phyloP scores from a whole-genome alignment of 2,113 vertebrate genomes.

The Zosterops pallidus region DNA sequence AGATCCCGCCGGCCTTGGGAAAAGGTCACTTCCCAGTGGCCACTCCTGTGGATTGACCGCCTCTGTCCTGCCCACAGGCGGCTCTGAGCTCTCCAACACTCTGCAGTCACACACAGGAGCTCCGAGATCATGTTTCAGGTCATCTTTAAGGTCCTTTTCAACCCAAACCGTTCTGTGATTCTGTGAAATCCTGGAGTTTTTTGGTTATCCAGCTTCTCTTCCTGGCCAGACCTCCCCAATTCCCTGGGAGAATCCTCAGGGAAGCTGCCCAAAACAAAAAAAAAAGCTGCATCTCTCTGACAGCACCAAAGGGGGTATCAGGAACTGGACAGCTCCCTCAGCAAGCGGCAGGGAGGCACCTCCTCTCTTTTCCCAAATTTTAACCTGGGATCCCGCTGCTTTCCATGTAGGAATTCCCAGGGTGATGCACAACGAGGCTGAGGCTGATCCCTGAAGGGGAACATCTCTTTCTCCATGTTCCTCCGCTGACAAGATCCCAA shows the following conservation, averaged over 20 bases:
- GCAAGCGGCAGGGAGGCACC: neutral
- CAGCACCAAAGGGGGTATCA: neutral
- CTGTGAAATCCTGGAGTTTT: neutral
- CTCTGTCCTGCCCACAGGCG: neutral
- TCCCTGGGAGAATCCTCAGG: neutral
- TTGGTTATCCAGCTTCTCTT: neutral
- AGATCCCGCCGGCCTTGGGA: neutral
- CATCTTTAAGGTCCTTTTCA: neutral
- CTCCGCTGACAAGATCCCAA: neutral
- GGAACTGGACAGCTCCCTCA: neutral
- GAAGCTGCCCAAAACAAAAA: neutral
- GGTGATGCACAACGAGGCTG: neutral
- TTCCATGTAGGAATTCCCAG: rapidly evolving
- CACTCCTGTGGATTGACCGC: rapidly evolving
- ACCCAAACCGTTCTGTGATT: neutral
- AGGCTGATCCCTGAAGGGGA: neutral
- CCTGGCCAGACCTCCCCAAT: rapidly evolving
- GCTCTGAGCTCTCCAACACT: neutral
- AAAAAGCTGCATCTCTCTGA: neutral
- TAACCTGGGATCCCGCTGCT: neutral
- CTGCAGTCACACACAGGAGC: neutral
- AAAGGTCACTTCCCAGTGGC: neutral
- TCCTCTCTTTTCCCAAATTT: neutral
- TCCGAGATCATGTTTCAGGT: neutral
- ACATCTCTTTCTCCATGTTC: rapidly evolving